A percentile compares a stretch with the other conserved stretches of the same genome.
Conservation (phyloP, 2,888 invertebrate species). For the Punctoribates punctum region DNA sequence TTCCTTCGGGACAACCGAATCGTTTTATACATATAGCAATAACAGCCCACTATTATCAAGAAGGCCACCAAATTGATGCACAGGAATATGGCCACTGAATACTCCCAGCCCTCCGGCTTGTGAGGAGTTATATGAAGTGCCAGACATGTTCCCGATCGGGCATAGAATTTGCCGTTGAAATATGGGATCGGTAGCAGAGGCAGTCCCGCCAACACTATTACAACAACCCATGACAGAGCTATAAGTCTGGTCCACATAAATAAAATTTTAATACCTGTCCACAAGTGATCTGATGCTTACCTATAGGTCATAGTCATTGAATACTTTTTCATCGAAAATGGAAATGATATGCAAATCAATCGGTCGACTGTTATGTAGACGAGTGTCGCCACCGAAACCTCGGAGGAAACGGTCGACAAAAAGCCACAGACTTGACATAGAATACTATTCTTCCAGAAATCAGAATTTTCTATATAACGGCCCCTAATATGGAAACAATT, state of each 20-base stretch:
- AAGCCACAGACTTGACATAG: slow-evolving; percentile 50
- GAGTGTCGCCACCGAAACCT: slow-evolving; percentile 55
- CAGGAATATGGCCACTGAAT: slow-evolving; percentile 52
- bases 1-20: slow-evolving; percentile 48
- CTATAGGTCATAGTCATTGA: slow-evolving; percentile 48
- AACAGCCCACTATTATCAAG: slow-evolving; percentile 51
- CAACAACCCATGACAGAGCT: slow-evolving; percentile 50
- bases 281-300: neutral
- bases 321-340: slow-evolving; percentile 50
- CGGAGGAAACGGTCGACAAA: slow-evolving; percentile 53
- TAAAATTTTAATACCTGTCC: neutral
- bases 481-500: slow-evolving; percentile 44
- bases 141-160: slow-evolving; percentile 52
- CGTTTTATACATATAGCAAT: slow-evolving; percentile 51
- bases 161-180: slow-evolving; percentile 51
- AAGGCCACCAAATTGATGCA: slow-evolving; percentile 52
- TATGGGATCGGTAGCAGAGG: slow-evolving; percentile 51
- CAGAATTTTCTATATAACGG: slow-evolving; percentile 50
- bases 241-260: slow-evolving; percentile 43
- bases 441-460: slow-evolving; percentile 49
- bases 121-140: slow-evolving; percentile 52
- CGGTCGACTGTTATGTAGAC: slow-evolving; percentile 56
- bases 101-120: slow-evolving; percentile 53
- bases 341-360: slow-evolving; percentile 54
- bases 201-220: slow-evolving; percentile 49